Percentiles rank a stretch among this genome's conserved stretches.
These are phyloP conservation scores for Myoxocephalus aenaeus DNA, from an alignment of 2,797 vertebrate species.

Conservation along the genomic window DNA sequence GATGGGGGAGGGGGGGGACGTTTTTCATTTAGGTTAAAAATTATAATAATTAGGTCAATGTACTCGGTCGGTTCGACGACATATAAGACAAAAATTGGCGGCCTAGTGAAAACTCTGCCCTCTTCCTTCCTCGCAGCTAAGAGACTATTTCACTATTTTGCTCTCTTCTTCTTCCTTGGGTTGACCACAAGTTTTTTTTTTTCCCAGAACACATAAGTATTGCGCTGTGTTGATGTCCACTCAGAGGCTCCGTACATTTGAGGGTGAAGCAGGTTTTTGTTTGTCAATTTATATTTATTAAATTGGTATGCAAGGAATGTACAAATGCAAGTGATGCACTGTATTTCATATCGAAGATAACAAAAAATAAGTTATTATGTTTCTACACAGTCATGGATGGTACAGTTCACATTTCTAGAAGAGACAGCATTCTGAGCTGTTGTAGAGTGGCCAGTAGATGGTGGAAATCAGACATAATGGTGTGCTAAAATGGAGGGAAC, in stretches of 20 bases:
- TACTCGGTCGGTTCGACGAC: not conserved
- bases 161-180: not conserved
- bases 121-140: not conserved
- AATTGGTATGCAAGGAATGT: constrained; percentile 2
- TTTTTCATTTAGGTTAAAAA: not conserved
- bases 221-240: not conserved
- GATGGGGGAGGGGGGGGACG: not conserved
- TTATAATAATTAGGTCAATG: not conserved
- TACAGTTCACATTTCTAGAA: not conserved
- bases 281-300: not conserved
- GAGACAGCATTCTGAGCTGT: constrained; percentile 13
- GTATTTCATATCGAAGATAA: not conserved
- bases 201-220: not conserved
- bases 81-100: not conserved
- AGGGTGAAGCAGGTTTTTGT: not conserved
- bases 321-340: not conserved
- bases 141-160: not conserved
- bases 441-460: constrained; percentile 3
- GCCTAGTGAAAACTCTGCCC: not conserved
- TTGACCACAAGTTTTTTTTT: not conserved
- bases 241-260: not conserved
- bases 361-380: constrained; percentile 1
- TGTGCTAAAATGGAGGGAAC: constrained; percentile 79
- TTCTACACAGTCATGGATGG: not conserved
- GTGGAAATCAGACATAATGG: constrained; percentile 58